Base-by-base conservation (phyloP, 2,113 vertebrate species). In the Tor tambroides region DNA sequence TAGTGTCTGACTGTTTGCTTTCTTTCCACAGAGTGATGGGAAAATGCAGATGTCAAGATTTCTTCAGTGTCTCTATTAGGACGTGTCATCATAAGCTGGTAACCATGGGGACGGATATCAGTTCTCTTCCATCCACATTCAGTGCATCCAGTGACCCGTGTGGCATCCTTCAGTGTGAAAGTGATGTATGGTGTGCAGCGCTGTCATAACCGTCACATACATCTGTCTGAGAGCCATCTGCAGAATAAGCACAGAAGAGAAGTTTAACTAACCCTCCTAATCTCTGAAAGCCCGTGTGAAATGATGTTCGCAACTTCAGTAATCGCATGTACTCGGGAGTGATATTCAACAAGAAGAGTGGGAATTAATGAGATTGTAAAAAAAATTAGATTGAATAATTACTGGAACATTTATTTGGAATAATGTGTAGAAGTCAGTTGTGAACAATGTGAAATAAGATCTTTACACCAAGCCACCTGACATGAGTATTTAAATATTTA, bases 91-190 rank as follows among this genome's bases (percentile, higher is more conserved):
- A 41, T 41, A 61, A 72, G 11, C 59, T 28, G 9, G 88, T 85
- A 81, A 87, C 78, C 85, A 87, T 85, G 35, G 83, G 56, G 78
- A 89, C 88, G 11, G 85, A 46, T 77, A 80, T 38, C 56, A 78
- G 59, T 61, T 72, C 51, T 61, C 3, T n/a, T n/a, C n/a, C n/a
- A n/a, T n/a, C n/a, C n/a, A n/a, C n/a, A n/a, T n/a, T n/a, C n/a
- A n/a, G 32, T 8, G 78, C 54, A 41, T 41, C 32, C 78, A 12
- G 6, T 82, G 80, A 82, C 80, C 80, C 80, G 59, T 65, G 80
- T 23, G 77, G 32, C 77, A 56, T 67, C 49, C 14, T 51, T 78
- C 43, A 32, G n/a, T 32, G 51, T 67, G 59, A 43, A 43, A 67
- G 49, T 87, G 85, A 87, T 74, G 80, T 82, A 76, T 61, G 35